Base-by-base conservation (phyloP, 1,140 invertebrate species). In the Mesaphorura yosii region DNA sequence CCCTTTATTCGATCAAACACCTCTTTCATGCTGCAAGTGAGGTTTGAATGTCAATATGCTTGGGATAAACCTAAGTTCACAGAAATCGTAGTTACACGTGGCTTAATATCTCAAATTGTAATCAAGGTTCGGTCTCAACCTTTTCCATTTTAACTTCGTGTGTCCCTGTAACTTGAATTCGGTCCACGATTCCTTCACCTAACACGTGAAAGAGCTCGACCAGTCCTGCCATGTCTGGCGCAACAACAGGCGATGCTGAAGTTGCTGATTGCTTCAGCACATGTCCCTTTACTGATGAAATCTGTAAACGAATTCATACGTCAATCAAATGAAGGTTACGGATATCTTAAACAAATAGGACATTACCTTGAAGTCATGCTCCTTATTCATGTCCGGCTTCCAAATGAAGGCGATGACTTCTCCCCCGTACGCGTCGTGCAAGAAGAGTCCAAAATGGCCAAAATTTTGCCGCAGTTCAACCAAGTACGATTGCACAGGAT, bases 371-470 rank as follows among this genome's bases (percentile, higher is more conserved):
- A 55, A 55, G n/a, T 55, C 42, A 17, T 38, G 38, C 6, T 27
- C 4, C 15, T 44, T 55, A 4, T 39, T 14, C 25, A 20, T 39
- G 44, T 73, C 65, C 6, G 87, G 86, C 67, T 83, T 88, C 75
- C 89, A 84, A 15, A 91, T 67, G 46, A 93, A 81, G 7, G 78
- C 86, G 57, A 96, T 83, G 7, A 78, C 69, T 53, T 77, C 75
- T 25, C 88, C 88, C 20, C 89, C 89, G 72, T 83, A 88, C 0
- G 73, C 70, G 69, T 95, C 85, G 67, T 91, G 79, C 67, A 95
- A 92, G 68, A 95, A 94, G 26, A 89, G 66, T 1, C 86, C 88
- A 63, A 80, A 80, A 27, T 89, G 78, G 3, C 74, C 75, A 68
- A 85, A 94, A 47, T 76, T 76, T 47, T 73, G 72, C 67, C 81